phyloP scores from a whole-genome alignment of 2,113 vertebrate species.

The Nematolebias whitei region DNA sequence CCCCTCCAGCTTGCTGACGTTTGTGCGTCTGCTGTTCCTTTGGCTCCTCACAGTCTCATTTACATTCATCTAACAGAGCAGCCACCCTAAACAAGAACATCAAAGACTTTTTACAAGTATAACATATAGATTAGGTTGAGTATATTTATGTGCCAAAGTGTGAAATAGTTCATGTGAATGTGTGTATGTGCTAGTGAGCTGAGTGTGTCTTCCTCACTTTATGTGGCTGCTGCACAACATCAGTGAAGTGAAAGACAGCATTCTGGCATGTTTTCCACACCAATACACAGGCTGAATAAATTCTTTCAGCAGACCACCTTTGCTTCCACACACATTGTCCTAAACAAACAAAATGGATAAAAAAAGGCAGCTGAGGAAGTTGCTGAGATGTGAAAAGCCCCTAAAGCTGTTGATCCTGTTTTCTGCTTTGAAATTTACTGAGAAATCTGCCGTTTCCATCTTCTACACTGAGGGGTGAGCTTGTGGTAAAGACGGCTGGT shows the following conservation, averaged over 20 bases:
- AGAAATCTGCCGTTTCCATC: conserved; percentile 54
- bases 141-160: conserved; percentile 55
- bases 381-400: conserved; percentile 58
- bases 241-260: conserved; percentile 63
- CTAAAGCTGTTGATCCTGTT: conserved; percentile 70
- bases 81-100: conserved; percentile 56
- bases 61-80: conserved; percentile 37
- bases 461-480: conserved; percentile 41
- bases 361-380: conserved; percentile 32
- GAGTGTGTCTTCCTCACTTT: conserved; percentile 31
- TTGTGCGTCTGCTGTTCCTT: conserved; percentile 11
- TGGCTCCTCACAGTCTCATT: conserved; percentile 34
- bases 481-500: conserved; percentile 1
- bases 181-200: conserved; percentile 7
- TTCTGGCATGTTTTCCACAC: conserved; percentile 65
- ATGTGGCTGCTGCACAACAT: conserved; percentile 54
- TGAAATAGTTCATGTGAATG: conserved; percentile 42
- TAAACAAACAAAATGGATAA: conserved; percentile 12
- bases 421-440: conserved; percentile 59
- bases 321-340: conserved; percentile 5
- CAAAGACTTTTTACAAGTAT: conserved; percentile 50
- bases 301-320: conserved; percentile 38
- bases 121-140: conserved; percentile 49
- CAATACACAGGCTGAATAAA: conserved; percentile 55
- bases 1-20: conserved; percentile 21